A percentile compares a stretch with the other conserved stretches of the same genome.
These are phyloP conservation scores for Chionomys nivalis DNA, from an alignment of 2,113 vertebrate genomes.

Conservation along the genomic window DNA sequence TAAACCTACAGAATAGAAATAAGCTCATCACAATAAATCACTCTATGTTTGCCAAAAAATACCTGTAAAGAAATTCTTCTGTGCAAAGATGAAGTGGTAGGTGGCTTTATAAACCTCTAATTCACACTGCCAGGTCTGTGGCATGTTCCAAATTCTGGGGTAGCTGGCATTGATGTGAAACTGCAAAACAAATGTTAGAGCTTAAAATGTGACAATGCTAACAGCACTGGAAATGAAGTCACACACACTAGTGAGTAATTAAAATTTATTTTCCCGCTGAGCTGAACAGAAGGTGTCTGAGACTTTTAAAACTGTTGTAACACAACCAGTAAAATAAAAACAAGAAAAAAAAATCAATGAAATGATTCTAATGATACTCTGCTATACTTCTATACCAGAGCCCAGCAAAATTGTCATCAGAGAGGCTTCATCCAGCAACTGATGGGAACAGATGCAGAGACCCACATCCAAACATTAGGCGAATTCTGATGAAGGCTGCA, in stretches of 20 bases:
- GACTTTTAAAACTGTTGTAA: conserved; percentile 67
- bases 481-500: background rate
- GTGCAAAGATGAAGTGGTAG: conserved; percentile 99
- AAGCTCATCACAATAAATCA: background rate
- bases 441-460: background rate
- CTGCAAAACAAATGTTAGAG: conserved; percentile 83
- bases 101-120: conserved; percentile 99
- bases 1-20: background rate
- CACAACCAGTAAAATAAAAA: conserved; percentile 59
- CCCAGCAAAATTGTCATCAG: background rate
- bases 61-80: conserved; percentile 99
- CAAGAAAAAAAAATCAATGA: background rate
- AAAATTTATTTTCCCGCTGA: conserved; percentile 77
- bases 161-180: conserved; percentile 98
- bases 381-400: background rate
- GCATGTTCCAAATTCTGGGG: conserved; percentile 97
- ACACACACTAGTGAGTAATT: conserved; percentile 76
- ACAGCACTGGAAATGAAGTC: conserved; percentile 66
- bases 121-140: conserved; percentile 98
- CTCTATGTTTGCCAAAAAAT: conserved; percentile 56
- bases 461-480: background rate
- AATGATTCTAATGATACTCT: background rate
- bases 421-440: background rate
- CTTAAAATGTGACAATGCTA: conserved; percentile 48
- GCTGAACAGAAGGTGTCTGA: conserved; percentile 78